phyloP scores from a whole-genome alignment of 2,888 invertebrate species.

The Sminthurinus aureus region DNA sequence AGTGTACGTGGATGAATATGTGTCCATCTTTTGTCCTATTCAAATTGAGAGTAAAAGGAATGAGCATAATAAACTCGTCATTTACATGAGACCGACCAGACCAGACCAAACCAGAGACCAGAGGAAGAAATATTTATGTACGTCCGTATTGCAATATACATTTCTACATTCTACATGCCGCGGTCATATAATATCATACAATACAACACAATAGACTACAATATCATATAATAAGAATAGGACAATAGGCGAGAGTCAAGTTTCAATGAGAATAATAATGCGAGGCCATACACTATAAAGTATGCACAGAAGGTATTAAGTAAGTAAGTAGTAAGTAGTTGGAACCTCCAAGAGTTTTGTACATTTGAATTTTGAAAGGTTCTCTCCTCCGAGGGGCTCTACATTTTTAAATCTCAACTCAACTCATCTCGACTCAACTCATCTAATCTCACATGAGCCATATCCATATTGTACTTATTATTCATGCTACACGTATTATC shows the following conservation, averaged over 20 bases:
- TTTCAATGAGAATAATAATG: conserved; percentile 31
- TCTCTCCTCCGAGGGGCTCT: background rate
- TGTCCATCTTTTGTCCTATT: too few relatives aligned
- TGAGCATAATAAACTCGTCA: too few relatives aligned
- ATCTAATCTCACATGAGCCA: too few relatives aligned
- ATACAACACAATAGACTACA: too few relatives aligned
- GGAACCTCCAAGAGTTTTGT: conserved; percentile 4
- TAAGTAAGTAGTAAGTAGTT: background rate
- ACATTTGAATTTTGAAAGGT: too few relatives aligned
- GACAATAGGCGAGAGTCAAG: conserved; percentile 41
- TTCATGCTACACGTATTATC: too few relatives aligned
- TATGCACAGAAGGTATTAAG: background rate
- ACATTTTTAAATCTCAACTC: too few relatives aligned
- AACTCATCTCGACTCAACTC: too few relatives aligned
- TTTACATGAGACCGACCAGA: background rate
- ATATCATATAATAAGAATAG: background rate
- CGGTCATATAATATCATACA: too few relatives aligned
- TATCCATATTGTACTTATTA: too few relatives aligned
- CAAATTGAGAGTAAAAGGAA: background rate
- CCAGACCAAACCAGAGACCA: background rate
- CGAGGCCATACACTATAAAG: background rate
- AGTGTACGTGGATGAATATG: background rate
- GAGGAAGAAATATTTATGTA: background rate
- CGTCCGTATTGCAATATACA: too few relatives aligned
- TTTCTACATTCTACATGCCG: too few relatives aligned